Conservation (phyloP, 92 coral and sea anemone species). For the Bergia sp. region DNA sequence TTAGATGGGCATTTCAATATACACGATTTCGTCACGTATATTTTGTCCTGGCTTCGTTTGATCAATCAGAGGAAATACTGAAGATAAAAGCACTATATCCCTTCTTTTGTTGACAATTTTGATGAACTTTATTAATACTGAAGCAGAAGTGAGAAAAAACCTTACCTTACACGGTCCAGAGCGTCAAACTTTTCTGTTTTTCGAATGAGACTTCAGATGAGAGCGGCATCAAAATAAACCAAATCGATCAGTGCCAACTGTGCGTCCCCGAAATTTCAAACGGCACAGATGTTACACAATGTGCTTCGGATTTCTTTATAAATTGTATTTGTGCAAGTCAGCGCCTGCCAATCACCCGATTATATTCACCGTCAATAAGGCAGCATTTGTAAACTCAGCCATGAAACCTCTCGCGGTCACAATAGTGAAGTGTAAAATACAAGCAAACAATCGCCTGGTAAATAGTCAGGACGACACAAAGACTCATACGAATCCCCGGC, state of each 20-base stretch:
- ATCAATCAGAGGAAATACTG: not conserved
- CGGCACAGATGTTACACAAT: not conserved
- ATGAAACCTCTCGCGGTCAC: slow-evolving; percentile 15
- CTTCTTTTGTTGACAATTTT: not conserved
- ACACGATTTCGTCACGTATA: no score
- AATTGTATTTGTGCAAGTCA: not conserved
- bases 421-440: slow-evolving; percentile 30
- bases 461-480: slow-evolving; percentile 1
- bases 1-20: no score
- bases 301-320: no score
- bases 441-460: slow-evolving; percentile 22
- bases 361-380: not conserved
- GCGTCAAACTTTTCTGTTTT: no score
- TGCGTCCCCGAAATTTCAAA: not conserved
- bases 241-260: not conserved
- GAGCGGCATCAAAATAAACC: not conserved
- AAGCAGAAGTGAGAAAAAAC: not conserved
- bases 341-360: not conserved
- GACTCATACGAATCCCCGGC: slow-evolving; percentile 19
- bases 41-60: no score
- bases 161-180: not conserved
- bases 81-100: not conserved
- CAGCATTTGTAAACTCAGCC: not conserved
- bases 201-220: not conserved
- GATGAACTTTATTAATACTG: not conserved